Evolutionary conservation across 1,140 invertebrate species (phyloP).

Genomic region (Drosophila pachea): DNA sequence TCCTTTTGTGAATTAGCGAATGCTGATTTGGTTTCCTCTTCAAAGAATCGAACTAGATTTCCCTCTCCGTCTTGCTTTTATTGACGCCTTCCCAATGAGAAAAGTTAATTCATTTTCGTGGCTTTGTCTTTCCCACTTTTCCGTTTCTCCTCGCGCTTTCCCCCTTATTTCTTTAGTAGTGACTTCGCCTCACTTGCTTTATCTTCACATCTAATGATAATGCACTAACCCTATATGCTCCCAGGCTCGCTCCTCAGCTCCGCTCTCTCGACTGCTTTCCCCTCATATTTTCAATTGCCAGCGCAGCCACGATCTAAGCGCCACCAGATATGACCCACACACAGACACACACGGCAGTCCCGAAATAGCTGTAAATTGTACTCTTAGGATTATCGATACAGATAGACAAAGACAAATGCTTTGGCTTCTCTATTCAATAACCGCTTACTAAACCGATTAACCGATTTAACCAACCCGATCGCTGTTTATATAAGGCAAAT

Average conservation of each 20-base stretch:
- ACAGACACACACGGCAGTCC: neutral
- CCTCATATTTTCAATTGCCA: no score
- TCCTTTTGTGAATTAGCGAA: neutral
- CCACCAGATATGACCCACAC: neutral
- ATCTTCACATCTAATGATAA: no score
- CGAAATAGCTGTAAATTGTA: neutral
- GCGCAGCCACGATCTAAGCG: neutral
- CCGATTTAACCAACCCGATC: conserved; percentile 64
- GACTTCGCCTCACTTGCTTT: no score
- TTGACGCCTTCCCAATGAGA: neutral
- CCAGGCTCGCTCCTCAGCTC: no score
- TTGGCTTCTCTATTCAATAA: conserved; percentile 10
- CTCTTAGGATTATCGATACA: conserved; percentile 4
- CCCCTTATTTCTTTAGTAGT: neutral
- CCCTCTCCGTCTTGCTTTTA: neutral
- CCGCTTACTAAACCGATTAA: conserved; percentile 38
- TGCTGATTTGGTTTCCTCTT: no score
- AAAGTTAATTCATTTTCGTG: neutral
- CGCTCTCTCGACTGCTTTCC: no score
- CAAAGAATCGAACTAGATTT: neutral
- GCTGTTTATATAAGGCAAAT: conserved; percentile 59
- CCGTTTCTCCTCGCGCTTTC: neutral
- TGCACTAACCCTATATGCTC: no score
- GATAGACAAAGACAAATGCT: conserved; percentile 27
- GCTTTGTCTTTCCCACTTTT: neutral